phyloP scores from a whole-genome alignment of 1,140 invertebrate genomes.

The Drosophila murphyi region DNA sequence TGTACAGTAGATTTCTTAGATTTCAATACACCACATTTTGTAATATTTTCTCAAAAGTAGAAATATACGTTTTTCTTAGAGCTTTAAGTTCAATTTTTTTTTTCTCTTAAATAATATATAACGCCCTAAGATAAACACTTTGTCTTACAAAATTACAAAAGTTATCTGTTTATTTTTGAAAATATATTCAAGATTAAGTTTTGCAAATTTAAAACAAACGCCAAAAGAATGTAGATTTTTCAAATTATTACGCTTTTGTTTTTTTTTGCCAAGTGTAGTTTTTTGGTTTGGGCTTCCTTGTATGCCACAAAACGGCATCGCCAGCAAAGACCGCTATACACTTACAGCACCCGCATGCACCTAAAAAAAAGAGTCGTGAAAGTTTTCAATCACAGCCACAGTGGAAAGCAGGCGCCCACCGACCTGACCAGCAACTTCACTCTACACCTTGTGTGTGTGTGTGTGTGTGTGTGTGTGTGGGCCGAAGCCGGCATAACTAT shows the following conservation, averaged over 20 bases:
- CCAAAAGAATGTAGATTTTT: no score
- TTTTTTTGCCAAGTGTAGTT: not conserved
- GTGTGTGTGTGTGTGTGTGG: slow-evolving; percentile 43
- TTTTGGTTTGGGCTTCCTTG: slow-evolving; percentile 53
- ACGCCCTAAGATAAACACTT: not conserved
- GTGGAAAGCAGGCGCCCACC: slow-evolving; percentile 65
- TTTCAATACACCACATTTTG: no score
- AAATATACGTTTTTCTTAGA: no score
- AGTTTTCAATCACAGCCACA: slow-evolving; percentile 62
- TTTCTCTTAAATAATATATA: no score
- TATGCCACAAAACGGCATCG: slow-evolving; percentile 48
- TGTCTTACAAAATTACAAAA: not conserved
- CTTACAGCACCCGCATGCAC: slow-evolving; percentile 71
- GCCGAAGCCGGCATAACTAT: slow-evolving; percentile 23
- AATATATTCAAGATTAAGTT: no score
- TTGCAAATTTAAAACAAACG: no score
- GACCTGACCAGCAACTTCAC: slow-evolving; percentile 45
- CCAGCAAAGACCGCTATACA: slow-evolving; percentile 22
- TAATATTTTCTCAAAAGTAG: no score
- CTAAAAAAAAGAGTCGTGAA: slow-evolving; percentile 73
- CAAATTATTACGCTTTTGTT: no score
- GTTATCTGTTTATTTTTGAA: no score
- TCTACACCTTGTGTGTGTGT: slow-evolving; percentile 40
- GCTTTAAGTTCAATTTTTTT: not conserved
- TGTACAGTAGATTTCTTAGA: no score